Conservation (phyloP, 2,888 invertebrate species). For the Diplolepis rosae region DNA sequence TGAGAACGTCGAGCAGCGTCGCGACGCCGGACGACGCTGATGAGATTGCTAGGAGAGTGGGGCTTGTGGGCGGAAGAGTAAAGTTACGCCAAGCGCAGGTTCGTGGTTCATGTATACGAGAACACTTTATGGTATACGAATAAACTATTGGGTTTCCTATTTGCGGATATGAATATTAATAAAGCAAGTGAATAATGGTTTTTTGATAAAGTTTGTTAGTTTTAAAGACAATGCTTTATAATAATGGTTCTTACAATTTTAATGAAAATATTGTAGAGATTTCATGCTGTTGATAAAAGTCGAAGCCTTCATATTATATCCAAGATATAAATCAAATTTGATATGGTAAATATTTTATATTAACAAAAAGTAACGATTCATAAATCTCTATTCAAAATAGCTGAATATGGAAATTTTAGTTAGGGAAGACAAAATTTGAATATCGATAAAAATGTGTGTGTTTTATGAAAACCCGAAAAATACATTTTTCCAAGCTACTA, state of each 20-base stretch:
- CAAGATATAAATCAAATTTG: not conserved
- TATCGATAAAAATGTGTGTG: not conserved
- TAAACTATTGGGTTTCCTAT: no score
- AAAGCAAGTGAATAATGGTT: no score
- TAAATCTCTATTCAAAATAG: not conserved
- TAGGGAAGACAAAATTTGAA: not conserved
- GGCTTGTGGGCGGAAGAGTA: not conserved
- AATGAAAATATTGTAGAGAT: no score
- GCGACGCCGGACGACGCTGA: constrained; percentile 25
- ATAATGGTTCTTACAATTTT: no score
- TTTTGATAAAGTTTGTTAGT: no score
- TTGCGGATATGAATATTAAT: no score
- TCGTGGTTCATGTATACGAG: constrained; percentile 1
- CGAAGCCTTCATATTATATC: not conserved
- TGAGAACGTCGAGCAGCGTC: constrained; percentile 34
- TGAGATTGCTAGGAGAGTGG: constrained; percentile 11
- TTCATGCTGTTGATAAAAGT: no score
- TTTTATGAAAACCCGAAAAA: no score
- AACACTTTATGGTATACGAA: no score
- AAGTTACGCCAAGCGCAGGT: not conserved
- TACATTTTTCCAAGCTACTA: no score
- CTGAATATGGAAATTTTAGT: not conserved
- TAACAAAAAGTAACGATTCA: not conserved
- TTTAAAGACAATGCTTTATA: no score
- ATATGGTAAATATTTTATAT: not conserved